Evolutionary conservation across 2,113 vertebrate species (phyloP).

Genomic region (Apeltes quadracus): DNA sequence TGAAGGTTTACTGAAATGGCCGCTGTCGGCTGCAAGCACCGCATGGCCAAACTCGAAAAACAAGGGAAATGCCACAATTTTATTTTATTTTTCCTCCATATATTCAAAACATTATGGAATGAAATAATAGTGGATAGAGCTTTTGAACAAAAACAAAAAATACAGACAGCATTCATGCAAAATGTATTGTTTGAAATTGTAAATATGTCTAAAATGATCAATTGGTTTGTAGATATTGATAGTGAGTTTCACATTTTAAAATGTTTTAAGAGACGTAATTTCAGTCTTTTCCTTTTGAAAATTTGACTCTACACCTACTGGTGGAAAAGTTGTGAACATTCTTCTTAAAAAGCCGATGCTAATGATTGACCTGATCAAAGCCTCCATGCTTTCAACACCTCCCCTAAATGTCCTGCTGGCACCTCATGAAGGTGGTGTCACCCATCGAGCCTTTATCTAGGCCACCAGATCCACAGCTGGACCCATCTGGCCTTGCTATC

Average conservation of each 20-base stretch:
- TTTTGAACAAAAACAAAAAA: not conserved
- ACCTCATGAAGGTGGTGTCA: conserved; percentile 68
- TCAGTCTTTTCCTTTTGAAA: no score
- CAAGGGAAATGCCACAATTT: not conserved
- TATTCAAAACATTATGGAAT: not conserved
- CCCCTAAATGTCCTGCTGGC: conserved; percentile 68
- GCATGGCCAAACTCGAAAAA: conserved; percentile 6
- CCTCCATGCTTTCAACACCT: conserved; percentile 64
- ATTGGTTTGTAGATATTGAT: not conserved
- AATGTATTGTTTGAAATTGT: not conserved
- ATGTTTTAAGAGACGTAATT: no score
- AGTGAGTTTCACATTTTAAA: no score
- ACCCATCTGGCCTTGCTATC: conserved; percentile 74
- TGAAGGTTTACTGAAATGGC: conserved; percentile 53
- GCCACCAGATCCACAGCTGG: conserved; percentile 76
- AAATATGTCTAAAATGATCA: not conserved
- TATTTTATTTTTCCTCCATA: not conserved
- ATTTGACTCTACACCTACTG: no score
- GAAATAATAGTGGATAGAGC: not conserved
- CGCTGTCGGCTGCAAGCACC: not conserved
- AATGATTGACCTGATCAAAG: conserved; percentile 38
- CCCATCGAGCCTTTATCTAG: conserved; percentile 77
- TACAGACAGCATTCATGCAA: not conserved
- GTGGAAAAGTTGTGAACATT: conserved; percentile 23
- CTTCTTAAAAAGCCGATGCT: conserved; percentile 8